These are phyloP conservation scores for Drosophila nasuta DNA, from an alignment of 1,140 invertebrate genomes.

Conservation along the genomic window DNA sequence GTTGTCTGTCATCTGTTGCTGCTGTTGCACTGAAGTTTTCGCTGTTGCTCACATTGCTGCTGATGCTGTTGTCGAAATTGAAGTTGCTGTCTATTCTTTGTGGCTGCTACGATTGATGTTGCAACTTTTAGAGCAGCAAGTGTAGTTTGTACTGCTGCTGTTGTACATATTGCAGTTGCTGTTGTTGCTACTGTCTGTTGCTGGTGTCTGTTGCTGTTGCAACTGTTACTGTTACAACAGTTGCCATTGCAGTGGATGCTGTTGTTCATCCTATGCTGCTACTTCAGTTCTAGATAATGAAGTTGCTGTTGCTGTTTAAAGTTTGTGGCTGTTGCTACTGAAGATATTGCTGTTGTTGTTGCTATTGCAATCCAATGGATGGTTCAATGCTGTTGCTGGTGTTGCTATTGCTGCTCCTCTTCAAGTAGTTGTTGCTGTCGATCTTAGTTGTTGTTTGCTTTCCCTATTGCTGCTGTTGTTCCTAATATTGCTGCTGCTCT, in stretches of 20 bases:
- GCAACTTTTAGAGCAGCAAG: background rate
- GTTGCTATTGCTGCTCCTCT: too few relatives aligned
- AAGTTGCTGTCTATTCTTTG: too few relatives aligned
- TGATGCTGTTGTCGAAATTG: background rate
- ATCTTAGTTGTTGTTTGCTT: too few relatives aligned
- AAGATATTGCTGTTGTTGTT: too few relatives aligned
- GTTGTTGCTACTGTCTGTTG: background rate
- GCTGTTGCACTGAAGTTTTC: background rate
- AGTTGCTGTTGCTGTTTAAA: too few relatives aligned
- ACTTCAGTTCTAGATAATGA: too few relatives aligned
- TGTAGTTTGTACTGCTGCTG: background rate
- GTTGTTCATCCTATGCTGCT: too few relatives aligned
- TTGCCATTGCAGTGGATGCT: too few relatives aligned
- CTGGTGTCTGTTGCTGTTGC: background rate
- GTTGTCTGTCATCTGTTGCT: background rate
- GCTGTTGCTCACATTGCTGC: constrained; percentile 1
- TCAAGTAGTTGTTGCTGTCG: too few relatives aligned
- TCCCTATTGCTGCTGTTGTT: background rate
- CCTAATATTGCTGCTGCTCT: background rate
- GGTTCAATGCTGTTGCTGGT: too few relatives aligned
- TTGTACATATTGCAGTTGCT: background rate
- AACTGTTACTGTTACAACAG: too few relatives aligned
- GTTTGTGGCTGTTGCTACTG: background rate
- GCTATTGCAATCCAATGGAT: too few relatives aligned
- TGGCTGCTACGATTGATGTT: background rate